These are phyloP conservation scores for Halesus radiatus DNA, from an alignment of 1,140 invertebrate genomes.

Conservation along the genomic window DNA sequence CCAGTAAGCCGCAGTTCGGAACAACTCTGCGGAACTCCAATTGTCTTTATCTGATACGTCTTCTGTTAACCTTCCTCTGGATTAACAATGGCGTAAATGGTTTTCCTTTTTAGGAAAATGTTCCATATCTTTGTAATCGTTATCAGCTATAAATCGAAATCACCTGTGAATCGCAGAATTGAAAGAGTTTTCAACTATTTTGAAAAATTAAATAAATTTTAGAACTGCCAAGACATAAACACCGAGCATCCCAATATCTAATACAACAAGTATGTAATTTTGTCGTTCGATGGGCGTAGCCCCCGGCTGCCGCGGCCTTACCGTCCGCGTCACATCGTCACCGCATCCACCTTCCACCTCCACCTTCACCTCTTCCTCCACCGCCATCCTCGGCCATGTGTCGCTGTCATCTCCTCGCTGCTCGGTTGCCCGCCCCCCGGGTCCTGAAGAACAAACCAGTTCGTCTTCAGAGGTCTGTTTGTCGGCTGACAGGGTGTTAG, in stretches of 20 bases:
- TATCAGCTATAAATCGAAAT: too few relatives aligned
- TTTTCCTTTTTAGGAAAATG: too few relatives aligned
- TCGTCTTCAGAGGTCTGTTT: neutral
- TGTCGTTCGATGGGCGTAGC: constrained; percentile 25
- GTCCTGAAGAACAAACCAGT: neutral
- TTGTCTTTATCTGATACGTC: too few relatives aligned
- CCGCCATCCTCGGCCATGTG: too few relatives aligned
- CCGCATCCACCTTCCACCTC: constrained; percentile 19
- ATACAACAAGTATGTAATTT: constrained; percentile 4
- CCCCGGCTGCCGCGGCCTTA: constrained; percentile 6
- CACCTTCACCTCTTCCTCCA: neutral
- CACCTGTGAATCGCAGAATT: too few relatives aligned
- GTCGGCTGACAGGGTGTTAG: neutral
- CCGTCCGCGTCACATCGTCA: constrained; percentile 12
- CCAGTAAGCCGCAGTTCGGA: too few relatives aligned
- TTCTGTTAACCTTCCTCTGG: too few relatives aligned
- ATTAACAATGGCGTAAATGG: too few relatives aligned
- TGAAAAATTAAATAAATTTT: neutral
- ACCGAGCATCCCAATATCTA: neutral
- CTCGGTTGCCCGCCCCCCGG: neutral
- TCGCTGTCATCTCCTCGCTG: neutral
- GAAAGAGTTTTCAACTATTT: too few relatives aligned
- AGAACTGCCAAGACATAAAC: neutral
- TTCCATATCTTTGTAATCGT: too few relatives aligned
- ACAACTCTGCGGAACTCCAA: too few relatives aligned